Base-by-base conservation (phyloP, 2,113 vertebrate species). In the Panthera uncia region DNA sequence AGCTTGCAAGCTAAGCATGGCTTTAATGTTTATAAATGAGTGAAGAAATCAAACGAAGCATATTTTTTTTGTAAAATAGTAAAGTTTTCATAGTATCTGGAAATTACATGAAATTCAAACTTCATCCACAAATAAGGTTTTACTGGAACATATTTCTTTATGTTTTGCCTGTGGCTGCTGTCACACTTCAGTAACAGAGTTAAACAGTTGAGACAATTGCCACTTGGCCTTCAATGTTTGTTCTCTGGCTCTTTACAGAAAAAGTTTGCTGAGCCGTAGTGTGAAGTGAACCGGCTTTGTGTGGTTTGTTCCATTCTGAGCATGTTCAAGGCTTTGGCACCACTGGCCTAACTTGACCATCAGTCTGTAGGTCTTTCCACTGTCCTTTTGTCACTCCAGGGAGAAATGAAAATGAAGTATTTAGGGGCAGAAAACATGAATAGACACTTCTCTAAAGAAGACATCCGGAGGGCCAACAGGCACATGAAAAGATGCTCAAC, bases 331-430 rank as follows among this genome's bases (percentile, higher is more conserved):
- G 41, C 14, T 79, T 97, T 80, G 52, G 15, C 27, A 88, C 50
- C 27, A 48, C 55, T 95, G 25, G 38, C 4, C 11, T 69, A 36
- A 74, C 61, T 94, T 91, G 31, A n/a, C 65, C 52, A 95, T 93
- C 31, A 33, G 38, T 61, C 31, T 57, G 21, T 31, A 91, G 55
- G 6, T 91, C 38, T 81, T 94, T 84, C 48, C 45, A 84, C 25
- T 93, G 18, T 93, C 21, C 36, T 94, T 91, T 52, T 85, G 52
- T 96, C 63, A 68, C 21, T 69, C 61, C 21, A 69, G 11, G 36
- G 68, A 92, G 93, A 73, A 89, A 86, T 81, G 55, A 55, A 97
- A 89, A 92, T 78, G 27, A 83, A 87, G 95, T 93, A 57, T 33
- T 92, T 95, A 69, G 36, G 29, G 38, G 38, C 38, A 4, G 38